These are phyloP conservation scores for Andricus grossulariae DNA, from an alignment of 1,140 invertebrate genomes.

Conservation along the genomic window DNA sequence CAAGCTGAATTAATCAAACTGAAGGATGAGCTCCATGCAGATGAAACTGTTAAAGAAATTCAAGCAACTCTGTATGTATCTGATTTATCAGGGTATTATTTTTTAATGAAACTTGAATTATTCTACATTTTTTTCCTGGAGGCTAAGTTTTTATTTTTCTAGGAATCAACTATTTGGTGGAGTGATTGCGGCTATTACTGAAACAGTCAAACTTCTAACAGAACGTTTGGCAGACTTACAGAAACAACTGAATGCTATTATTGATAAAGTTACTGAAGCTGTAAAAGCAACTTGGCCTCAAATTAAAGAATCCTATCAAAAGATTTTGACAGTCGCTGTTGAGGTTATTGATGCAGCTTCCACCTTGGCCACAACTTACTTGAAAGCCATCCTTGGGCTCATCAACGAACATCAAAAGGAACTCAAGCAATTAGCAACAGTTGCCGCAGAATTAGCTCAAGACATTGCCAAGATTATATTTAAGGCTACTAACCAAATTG, in stretches of 20 bases:
- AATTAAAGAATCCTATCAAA: slow-evolving; percentile 77
- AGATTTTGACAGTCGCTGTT: slow-evolving; percentile 66
- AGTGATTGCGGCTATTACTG: slow-evolving; percentile 66
- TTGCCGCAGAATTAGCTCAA: slow-evolving; percentile 75
- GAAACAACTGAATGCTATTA: slow-evolving; percentile 71
- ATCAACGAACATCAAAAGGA: slow-evolving; percentile 81
- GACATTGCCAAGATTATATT: slow-evolving; percentile 76
- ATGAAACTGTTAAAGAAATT: slow-evolving; percentile 81
- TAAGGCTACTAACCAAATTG: slow-evolving; percentile 72
- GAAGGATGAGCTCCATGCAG: slow-evolving; percentile 80
- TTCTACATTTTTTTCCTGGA: background rate
- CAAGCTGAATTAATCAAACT: slow-evolving; percentile 79
- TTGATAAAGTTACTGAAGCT: slow-evolving; percentile 70
- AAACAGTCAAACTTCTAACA: slow-evolving; percentile 67
- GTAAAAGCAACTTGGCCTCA: slow-evolving; percentile 72
- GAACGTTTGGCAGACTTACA: slow-evolving; percentile 68
- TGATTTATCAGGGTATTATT: background rate
- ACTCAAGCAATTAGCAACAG: slow-evolving; percentile 79
- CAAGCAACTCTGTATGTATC: slow-evolving; percentile 79
- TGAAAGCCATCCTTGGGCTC: slow-evolving; percentile 75
- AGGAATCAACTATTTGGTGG: slow-evolving; percentile 74
- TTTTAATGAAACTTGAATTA: slow-evolving; percentile 20
- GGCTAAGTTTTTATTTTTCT: slow-evolving; percentile 38
- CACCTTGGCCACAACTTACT: slow-evolving; percentile 74
- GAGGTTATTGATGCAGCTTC: slow-evolving; percentile 73